These are phyloP conservation scores for Diarsia brunnea DNA, from an alignment of 2,888 invertebrate genomes.

Conservation along the genomic window DNA sequence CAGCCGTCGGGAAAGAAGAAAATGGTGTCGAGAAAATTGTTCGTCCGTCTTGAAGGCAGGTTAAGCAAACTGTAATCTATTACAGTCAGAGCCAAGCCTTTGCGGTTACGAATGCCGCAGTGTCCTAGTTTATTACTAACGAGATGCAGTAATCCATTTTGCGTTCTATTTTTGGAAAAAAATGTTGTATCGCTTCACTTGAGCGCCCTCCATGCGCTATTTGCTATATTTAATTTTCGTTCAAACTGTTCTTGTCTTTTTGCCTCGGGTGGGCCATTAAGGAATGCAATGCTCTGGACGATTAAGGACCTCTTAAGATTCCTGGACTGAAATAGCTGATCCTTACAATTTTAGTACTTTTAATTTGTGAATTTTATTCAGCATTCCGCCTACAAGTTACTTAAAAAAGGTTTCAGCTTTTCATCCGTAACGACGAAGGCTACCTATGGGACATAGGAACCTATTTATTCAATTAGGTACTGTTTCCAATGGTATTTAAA, in stretches of 20 bases:
- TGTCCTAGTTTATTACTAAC: conserved; percentile 76
- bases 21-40: conserved; percentile 70
- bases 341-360: background rate
- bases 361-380: background rate
- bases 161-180: conserved; percentile 67
- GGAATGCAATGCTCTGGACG: background rate
- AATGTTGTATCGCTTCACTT: conserved; percentile 30
- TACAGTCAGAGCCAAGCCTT: conserved; percentile 74
- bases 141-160: conserved; percentile 74
- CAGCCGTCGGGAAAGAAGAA: conserved; percentile 63
- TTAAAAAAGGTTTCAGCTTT: background rate
- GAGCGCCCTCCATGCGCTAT: conserved; percentile 12
- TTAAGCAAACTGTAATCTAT: conserved; percentile 82
- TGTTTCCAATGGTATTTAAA: background rate
- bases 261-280: background rate
- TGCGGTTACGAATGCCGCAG: conserved; percentile 79
- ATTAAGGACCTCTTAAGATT: background rate
- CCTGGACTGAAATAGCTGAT: background rate
- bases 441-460: background rate
- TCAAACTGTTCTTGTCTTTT: background rate
- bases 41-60: conserved; percentile 72
- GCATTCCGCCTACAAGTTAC: background rate
- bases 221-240: conserved; percentile 27
- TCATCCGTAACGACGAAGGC: background rate
- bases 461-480: background rate